Evolutionary conservation across 2,113 vertebrate species (phyloP), one percentile per base, ranked within the genome.

Genomic region (Pandion haliaetus): DNA sequence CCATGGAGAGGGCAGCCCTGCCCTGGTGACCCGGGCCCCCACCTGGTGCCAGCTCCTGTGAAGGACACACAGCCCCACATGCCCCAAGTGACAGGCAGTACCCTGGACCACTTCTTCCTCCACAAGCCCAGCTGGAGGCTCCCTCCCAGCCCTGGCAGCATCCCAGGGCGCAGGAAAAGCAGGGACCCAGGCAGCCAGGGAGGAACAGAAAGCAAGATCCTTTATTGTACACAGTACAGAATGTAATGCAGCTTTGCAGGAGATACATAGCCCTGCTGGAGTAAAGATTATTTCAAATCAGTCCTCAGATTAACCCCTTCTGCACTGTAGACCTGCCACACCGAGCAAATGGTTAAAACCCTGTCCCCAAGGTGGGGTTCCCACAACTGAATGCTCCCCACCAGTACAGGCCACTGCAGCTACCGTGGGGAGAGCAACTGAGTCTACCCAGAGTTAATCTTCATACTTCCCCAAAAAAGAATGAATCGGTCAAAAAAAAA

Each of bases 191-290:
- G 58, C 61, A 93, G 73, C 5, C 55, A 5, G 34, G 52, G 83
- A 82, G 80, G 97, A 98, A 98, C 96, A 96, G 97, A 98, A 98
- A 98, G 98, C 98, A 98, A 98, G 98, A 96, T 97, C 97, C 98
- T 99, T 99, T 99, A 99, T 99, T 99, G 99, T 99, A 99, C 99
- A 99, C 98, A 99, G 99, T 99, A 99, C 99, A 99, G 99, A 99
- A 99, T 97, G 98, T 98, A 99, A 99, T 93, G 98, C 98, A 99
- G 98, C 98, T 98, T 98, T 98, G 98, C 99, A 98, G 98, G 98
- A 99, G 98, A 98, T 98, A 98, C 97, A 99, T 90, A 95, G 98
- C 97, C 98, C 98, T 98, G 98, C 98, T 91, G 40, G 55, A 97
- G 96, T 97, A 95, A 82, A 95, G 97, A 91, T 81, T 78, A 97